A percentile compares a stretch with the other conserved stretches of the same genome.
Conservation (phyloP, 2,113 vertebrate species). For the Semnopithecus entellus region DNA sequence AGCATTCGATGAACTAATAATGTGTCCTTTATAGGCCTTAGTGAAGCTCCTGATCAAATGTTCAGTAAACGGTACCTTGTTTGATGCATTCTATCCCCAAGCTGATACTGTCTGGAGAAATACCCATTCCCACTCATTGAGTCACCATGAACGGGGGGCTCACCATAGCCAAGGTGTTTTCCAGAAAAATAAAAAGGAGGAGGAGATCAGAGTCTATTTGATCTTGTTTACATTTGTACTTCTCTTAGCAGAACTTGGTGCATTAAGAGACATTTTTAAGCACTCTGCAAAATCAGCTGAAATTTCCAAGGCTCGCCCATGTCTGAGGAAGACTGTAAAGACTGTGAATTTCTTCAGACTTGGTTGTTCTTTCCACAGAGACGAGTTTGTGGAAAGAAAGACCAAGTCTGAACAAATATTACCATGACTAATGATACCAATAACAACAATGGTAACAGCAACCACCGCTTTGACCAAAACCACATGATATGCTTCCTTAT, state of each 20-base stretch:
- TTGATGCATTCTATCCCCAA: background rate
- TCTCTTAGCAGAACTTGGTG: background rate
- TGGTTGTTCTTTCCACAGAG: no score
- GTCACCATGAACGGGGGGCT: background rate
- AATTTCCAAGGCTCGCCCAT: background rate
- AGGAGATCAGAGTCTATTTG: background rate
- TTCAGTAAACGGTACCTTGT: background rate
- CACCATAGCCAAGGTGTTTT: background rate
- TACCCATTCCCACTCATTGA: background rate
- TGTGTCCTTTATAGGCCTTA: background rate
- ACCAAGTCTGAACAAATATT: background rate
- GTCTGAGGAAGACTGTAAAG: slow-evolving; percentile 1
- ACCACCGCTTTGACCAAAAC: background rate
- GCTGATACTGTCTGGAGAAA: background rate
- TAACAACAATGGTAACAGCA: background rate
- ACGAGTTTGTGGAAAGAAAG: background rate
- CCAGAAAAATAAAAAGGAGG: background rate
- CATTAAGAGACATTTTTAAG: background rate
- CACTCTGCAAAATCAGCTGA: background rate
- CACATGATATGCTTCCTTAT: background rate
- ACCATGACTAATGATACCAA: background rate
- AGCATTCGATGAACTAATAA: background rate
- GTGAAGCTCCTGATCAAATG: background rate
- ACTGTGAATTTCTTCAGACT: no score
- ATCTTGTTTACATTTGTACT: background rate